Evolutionary conservation across 2,888 invertebrate species (phyloP).

Genomic region (Zonitis immaculata): DNA sequence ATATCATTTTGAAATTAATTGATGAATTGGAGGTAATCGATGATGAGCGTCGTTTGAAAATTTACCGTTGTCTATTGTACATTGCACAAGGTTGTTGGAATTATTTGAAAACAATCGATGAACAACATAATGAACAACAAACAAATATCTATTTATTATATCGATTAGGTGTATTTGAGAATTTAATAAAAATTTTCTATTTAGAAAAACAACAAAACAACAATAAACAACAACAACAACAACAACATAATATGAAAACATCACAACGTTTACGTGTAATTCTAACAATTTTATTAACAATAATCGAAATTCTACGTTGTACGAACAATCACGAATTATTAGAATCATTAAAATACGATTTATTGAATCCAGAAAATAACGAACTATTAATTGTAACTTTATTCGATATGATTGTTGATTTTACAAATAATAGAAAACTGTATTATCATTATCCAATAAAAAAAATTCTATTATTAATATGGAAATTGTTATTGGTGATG

Average conservation of each 20-base stretch:
- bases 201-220: too few relatives aligned
- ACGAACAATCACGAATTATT: slow-evolving; percentile 1
- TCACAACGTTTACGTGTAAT: slow-evolving; percentile 7
- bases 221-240: too few relatives aligned
- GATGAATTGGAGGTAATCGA: slow-evolving; percentile 12
- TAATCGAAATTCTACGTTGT: slow-evolving; percentile 10
- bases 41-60: neutral
- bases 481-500: slow-evolving; percentile 13
- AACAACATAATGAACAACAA: neutral
- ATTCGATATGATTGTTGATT: slow-evolving; percentile 11
- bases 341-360: slow-evolving; percentile 4
- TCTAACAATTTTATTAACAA: slow-evolving; percentile 11
- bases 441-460: slow-evolving; percentile 13
- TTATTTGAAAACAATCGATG: neutral
- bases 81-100: slow-evolving; percentile 15
- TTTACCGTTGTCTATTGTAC: slow-evolving; percentile 7
- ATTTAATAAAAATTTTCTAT: slow-evolving; percentile 1
- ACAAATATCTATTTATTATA: slow-evolving; percentile 3
- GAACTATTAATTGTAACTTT: slow-evolving; percentile 8
- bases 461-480: slow-evolving; percentile 16
- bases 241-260: neutral
- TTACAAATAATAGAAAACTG: neutral
- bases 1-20: slow-evolving; percentile 8
- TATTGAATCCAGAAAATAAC: slow-evolving; percentile 6
- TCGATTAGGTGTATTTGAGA: neutral